Base-by-base conservation (phyloP, 2,888 invertebrate genomes). In the Trichogramma evanescens region DNA sequence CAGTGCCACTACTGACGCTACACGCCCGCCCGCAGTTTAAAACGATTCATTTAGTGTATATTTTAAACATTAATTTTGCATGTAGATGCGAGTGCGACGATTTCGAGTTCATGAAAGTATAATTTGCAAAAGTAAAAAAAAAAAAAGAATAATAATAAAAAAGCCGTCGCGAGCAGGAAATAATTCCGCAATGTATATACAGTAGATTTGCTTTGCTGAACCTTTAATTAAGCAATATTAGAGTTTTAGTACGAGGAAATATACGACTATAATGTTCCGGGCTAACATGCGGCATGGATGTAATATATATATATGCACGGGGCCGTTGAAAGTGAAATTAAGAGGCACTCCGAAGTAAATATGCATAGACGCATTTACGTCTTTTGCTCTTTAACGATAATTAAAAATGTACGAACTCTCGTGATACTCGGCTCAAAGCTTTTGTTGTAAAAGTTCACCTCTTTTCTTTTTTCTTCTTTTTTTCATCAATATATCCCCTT, bases 201-300 rank as follows among this genome's bases (percentile, higher is more conserved):
- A 48, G 51, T 50, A 10, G 50, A 48, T 43, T 44, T 54, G 40
- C 42, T 26, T 7, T 9, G 49, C 49, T 38, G 49, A 54, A 61
- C 59, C 61, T 64, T 64, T 62, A 64, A 64, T 64, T 64, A 64
- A 64, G 64, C 64, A 56, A 59, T 62, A 64, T 64, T 64, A 64
- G 62, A 62, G 55, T 62, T 64, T 62, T 43, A 26, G 26, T 26
- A 26, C 55, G 62, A 59, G 53, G 48, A 59, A 59, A 57, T 52
- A 26, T 26, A 26, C 26, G 26, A 26, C 26, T 26, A 26, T 26
- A 26, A 26, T 26, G 26, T 26, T 26, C 26, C 26, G 26, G 26
- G 26, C 3, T 26, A 26, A 26, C 26, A 26, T 26, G 26, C 26
- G 26, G 26, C 26, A 26, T 26, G 26, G 26, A 26, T 13, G 13